These are phyloP conservation scores for Teleiodes luculella DNA, from an alignment of 2,888 invertebrate genomes.

Conservation along the genomic window DNA sequence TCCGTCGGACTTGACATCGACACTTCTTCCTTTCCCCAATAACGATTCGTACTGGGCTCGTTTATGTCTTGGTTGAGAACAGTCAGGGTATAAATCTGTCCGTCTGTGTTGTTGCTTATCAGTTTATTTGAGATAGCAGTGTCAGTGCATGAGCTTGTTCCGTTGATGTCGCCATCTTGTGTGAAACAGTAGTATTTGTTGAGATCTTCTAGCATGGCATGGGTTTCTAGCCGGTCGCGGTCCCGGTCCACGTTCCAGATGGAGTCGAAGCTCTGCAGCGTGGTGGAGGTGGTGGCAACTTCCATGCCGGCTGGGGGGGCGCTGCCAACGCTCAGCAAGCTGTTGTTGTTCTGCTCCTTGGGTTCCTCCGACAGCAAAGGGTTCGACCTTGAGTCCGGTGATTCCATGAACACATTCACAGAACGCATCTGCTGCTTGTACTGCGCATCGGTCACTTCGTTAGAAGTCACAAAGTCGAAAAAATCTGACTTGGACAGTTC, in stretches of 20 bases:
- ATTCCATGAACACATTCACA: conserved; percentile 82
- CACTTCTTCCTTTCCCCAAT: conserved; percentile 83
- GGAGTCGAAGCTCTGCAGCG: conserved; percentile 76
- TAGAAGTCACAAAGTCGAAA: conserved; percentile 92
- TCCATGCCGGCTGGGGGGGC: conserved; percentile 47
- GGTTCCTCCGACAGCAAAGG: conserved; percentile 73
- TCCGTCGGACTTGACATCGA: conserved; percentile 79
- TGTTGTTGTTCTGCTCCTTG: conserved; percentile 82
- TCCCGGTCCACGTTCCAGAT: conserved; percentile 86
- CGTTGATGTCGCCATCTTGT: conserved; percentile 80
- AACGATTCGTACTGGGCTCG: conserved; percentile 80
- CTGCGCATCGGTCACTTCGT: conserved; percentile 85
- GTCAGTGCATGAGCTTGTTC: conserved; percentile 70
- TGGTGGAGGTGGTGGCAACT: conserved; percentile 63
- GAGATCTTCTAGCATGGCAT: conserved; percentile 88
- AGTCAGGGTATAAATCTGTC: conserved; percentile 90
- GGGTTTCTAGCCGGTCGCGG: conserved; percentile 83
- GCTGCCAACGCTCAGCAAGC: conserved; percentile 60
- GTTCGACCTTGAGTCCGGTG: conserved; percentile 72
- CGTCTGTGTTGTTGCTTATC: conserved; percentile 83
- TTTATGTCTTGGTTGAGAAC: conserved; percentile 90
- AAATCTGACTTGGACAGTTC: conserved; percentile 92
- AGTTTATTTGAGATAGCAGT: conserved; percentile 73
- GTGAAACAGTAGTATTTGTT: conserved; percentile 89
- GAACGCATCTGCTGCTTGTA: conserved; percentile 84